Base-by-base conservation (phyloP, 1,140 invertebrate genomes). In the Caenorhabditis brenneri region DNA sequence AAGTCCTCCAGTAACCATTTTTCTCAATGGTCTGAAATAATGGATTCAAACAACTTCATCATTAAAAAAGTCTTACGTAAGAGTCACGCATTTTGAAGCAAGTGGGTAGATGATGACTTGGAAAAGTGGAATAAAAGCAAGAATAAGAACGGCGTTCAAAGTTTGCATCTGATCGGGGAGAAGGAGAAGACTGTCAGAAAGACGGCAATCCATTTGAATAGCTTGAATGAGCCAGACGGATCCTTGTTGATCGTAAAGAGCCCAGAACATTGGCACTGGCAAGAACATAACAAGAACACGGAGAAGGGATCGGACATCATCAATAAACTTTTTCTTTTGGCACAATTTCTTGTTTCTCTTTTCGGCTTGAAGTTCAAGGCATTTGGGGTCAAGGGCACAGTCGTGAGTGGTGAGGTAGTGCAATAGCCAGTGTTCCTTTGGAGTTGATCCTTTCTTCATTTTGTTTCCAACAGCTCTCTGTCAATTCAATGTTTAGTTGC, bases 151-250 rank as follows among this genome's bases (percentile, higher is more conserved):
- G 16, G 89, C 88, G 81, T 90, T 90, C 15, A 90, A 88, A 1
- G 91, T 94, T 92, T 95, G 95, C 93, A 97, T 94, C 91, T 97
- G 96, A 91, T 97, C 96, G 0, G 96, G 95, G 85, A 95, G 94
- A 9, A 97, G 65, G 48, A 86, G 79, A 49, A 87, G 80, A 39
- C 78, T 83, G 36, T 84, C 80, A 79, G 85, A 89, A 36, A 89
- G 58, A 46, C 85, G 80, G 80, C 84, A 85, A 80, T 89, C 88
- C 86, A 89, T 89, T 86, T 87, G 85, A 79, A 88, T 85, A 42
- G 83, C 88, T 82, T 88, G 87, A 65, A 87, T 86, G 16, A 88
- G 80, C 87, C 87, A 88, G 12, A 87, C 80, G 33, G 86, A 87
- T 53, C 85, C 88, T 80, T 92, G 92, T 69, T 93, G 92, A 83